phyloP scores from a whole-genome alignment of 2,888 invertebrate species.

The Eupeodes luniger region DNA sequence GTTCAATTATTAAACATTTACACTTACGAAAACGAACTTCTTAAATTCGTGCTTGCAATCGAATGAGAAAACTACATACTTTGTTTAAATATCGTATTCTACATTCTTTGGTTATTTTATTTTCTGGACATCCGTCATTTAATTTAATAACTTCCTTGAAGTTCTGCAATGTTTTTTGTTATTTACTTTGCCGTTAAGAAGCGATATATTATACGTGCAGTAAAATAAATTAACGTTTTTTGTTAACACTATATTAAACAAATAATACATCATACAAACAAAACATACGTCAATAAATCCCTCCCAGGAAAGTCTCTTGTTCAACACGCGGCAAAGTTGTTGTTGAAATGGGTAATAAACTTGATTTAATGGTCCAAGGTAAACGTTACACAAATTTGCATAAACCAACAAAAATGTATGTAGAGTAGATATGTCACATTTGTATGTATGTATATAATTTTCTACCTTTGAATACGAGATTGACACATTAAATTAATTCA shows the following conservation, averaged over 20 bases:
- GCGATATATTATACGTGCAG: background rate
- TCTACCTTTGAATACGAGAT: background rate
- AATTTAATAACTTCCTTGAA: conserved; percentile 13
- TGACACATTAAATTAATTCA: conserved; percentile 22
- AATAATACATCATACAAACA: background rate
- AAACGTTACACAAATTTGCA: conserved; percentile 36
- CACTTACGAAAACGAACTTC: too few species aligned
- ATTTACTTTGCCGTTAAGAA: conserved; percentile 1
- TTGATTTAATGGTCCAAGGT: conserved; percentile 38
- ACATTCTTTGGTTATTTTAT: background rate
- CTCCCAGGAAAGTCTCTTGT: conserved; percentile 10
- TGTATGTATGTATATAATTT: background rate
- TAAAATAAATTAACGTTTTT: conserved; percentile 1
- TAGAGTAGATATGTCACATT: background rate
- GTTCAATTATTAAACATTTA: too few species aligned
- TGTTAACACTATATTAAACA: background rate
- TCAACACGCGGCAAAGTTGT: background rate
- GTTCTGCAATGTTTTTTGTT: background rate
- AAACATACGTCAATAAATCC: conserved; percentile 34
- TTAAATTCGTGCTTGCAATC: too few species aligned
- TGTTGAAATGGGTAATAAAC: conserved; percentile 49
- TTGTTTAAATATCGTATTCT: background rate
- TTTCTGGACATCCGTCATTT: background rate
- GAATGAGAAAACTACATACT: background rate
- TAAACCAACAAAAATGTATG: conserved; percentile 22